Percentiles rank a stretch among this genome's conserved stretches.
These are phyloP conservation scores for Rhinoraja longicauda DNA, from an alignment of 2,797 vertebrate species.

Conservation along the genomic window DNA sequence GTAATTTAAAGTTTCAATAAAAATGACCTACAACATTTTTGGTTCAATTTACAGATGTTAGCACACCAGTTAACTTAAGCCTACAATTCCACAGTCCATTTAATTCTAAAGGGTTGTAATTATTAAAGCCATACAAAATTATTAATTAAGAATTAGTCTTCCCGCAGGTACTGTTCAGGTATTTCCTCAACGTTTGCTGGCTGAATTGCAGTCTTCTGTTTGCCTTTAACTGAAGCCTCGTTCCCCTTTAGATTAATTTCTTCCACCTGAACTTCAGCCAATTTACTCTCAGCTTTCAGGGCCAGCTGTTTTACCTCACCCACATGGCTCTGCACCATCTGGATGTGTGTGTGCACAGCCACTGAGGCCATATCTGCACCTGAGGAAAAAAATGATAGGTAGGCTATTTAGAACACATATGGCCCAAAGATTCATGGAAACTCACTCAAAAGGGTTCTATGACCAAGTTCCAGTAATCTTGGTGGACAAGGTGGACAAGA, in stretches of 20 bases:
- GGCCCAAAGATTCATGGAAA: not conserved
- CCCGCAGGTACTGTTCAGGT: constrained; percentile 78
- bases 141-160: constrained; percentile 66
- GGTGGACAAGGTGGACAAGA: not conserved
- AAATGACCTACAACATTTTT: constrained; percentile 18
- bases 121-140: not conserved
- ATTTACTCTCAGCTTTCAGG: constrained; percentile 71
- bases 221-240: constrained; percentile 45
- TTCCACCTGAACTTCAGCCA: constrained; percentile 77
- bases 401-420: not conserved
- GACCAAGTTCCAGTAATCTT: too few species aligned
- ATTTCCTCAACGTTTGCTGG: constrained; percentile 58
- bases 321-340: constrained; percentile 74
- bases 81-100: constrained; percentile 22
- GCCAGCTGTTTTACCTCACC: constrained; percentile 70
- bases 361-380: constrained; percentile 71
- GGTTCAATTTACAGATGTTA: constrained; percentile 42
- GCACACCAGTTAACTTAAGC: constrained; percentile 49
- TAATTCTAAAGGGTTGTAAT: constrained; percentile 37
- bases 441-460: not conserved
- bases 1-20: not conserved
- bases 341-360: constrained; percentile 68
- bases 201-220: constrained; percentile 43
- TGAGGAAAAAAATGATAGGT: not conserved
- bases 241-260: constrained; percentile 68